Conservation (phyloP, 2,113 vertebrate species). For the Mohoua ochrocephala region DNA sequence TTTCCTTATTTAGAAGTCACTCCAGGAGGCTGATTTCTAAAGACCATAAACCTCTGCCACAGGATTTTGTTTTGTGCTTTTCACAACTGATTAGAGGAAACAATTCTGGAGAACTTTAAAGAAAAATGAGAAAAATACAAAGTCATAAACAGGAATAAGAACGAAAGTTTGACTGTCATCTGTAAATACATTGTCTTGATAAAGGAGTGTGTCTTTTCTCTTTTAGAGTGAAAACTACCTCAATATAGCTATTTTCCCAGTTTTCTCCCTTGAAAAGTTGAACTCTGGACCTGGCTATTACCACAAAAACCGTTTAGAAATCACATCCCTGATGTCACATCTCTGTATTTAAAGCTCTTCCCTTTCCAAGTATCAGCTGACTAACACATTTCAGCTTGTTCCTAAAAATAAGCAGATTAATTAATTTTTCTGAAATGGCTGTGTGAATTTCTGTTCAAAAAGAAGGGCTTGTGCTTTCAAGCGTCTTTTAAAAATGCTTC, state of each 20-base stretch:
- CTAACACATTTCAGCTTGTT: neutral
- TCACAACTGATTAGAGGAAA: neutral
- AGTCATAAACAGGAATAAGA: neutral
- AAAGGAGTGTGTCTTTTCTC: neutral
- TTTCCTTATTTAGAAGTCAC: conserved; percentile 53
- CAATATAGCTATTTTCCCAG: neutral
- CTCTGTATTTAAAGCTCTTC: neutral
- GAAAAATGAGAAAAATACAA: neutral
- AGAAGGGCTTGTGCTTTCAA: neutral
- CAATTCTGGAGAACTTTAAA: neutral
- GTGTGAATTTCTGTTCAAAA: neutral
- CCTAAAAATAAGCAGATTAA: neutral
- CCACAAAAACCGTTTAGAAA: neutral
- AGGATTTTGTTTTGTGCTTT: neutral
- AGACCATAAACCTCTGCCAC: conserved; percentile 25
- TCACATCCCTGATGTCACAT: neutral
- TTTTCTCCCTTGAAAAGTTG: neutral
- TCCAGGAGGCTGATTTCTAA: conserved; percentile 40
- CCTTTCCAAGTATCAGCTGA: neutral
- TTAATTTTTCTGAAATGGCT: neutral
- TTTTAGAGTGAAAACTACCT: neutral
- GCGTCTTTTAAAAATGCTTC: neutral
- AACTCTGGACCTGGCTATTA: neutral
- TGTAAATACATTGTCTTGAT: neutral
- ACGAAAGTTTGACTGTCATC: neutral